These are phyloP conservation scores for Lamprologus lemairii DNA, from an alignment of 2,113 vertebrate genomes.

Conservation along the genomic window DNA sequence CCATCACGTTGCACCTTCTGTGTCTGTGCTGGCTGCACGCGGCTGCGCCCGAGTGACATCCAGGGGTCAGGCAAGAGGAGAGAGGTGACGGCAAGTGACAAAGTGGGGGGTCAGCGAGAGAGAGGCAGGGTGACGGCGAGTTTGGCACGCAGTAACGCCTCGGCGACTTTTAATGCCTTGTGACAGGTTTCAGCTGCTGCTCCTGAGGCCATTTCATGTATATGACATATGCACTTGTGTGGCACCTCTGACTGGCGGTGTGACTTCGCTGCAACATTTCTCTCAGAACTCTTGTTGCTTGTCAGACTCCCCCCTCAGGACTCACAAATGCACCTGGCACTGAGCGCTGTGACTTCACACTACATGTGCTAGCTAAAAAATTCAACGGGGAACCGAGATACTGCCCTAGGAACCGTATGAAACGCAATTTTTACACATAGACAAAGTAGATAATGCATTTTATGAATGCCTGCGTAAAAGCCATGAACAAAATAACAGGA, in stretches of 20 bases:
- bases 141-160: conserved; percentile 26
- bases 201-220: conserved; percentile 57
- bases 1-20: conserved; percentile 47
- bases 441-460: background rate
- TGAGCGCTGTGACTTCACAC: conserved; percentile 1
- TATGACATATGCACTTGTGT: conserved; percentile 56
- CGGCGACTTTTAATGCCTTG: conserved; percentile 35
- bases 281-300: conserved; percentile 39
- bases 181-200: conserved; percentile 61
- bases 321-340: conserved; percentile 48
- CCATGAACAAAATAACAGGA: conserved; percentile 10
- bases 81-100: conserved; percentile 45
- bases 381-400: background rate
- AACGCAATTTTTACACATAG: background rate
- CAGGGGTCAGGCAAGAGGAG: conserved; percentile 33
- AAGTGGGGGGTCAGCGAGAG: background rate
- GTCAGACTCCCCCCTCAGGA: conserved; percentile 43
- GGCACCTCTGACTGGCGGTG: conserved; percentile 54
- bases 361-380: conserved; percentile 2
- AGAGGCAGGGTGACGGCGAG: conserved; percentile 17
- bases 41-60: conserved; percentile 36
- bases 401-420: background rate
- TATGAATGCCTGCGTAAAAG: background rate
- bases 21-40: conserved; percentile 20
- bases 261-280: conserved; percentile 45